Base-by-base conservation (phyloP, 2,888 invertebrate species). In the Eilema griseolum region DNA sequence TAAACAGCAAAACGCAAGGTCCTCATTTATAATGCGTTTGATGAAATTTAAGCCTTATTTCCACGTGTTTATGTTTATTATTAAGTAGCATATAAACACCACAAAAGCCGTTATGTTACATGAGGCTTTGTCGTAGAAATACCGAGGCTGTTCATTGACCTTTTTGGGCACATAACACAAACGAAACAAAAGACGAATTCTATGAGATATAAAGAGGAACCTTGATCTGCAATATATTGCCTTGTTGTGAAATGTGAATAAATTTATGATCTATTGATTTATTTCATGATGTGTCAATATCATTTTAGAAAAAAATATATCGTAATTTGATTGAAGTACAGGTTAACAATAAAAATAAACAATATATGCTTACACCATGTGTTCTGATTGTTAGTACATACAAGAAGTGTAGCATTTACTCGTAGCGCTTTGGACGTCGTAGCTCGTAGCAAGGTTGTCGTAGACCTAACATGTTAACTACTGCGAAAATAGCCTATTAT, bases 81-180 rank as follows among this genome's bases (percentile, higher is more conserved):
- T 90, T 69, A 81, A 81, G 71, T 80, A 73, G 74, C 80, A 76
- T 64, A 41, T 66, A 72, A 81, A 73, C 79, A 81, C 74, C 76
- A 85, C 85, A 83, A 85, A 87, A 82, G 89, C 84, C 83, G 84
- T 89, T 91, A 83, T 85, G 80, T 84, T 87, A 81, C 88, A 80
- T 77, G 78, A 83, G 82, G 80, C 81, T 83, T 77, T 85, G 84
- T 88, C 90, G 90, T 93, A 92, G 93, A 95, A 95, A 94, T 94
- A 92, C 90, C 95, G 94, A 95, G 94, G 95, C 93, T 94, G 95
- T 94, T 94, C 95, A 92, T 94, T 95, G 95, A 95, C 95, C 95
- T 95, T 95, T 94, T 93, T 93, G 90, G 92, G 90, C 90, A 92
- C 93, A 92, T 92, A 90, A 93, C 91, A 89, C 91, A 88, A 91